Base-by-base conservation (phyloP, 1,140 invertebrate species). In the Vanessa tameamea region DNA sequence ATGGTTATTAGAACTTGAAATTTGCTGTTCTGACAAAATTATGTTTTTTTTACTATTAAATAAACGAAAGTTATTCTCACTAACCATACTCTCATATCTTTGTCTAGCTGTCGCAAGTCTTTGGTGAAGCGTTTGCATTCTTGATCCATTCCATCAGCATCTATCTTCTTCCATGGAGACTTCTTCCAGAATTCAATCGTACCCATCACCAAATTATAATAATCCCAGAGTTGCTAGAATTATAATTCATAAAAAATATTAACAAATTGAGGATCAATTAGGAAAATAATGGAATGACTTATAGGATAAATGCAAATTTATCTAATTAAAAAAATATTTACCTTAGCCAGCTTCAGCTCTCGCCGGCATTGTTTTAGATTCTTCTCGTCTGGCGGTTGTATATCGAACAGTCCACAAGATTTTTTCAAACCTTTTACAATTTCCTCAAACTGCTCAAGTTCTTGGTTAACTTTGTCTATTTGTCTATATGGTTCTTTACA, bases 141-240 rank as follows among this genome's bases (percentile, higher is more conserved):
- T 84, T 97, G 96, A 86, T 99, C 98, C 96, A 99, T 98, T 59
- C 95, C 95, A 84, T 99, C 98, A 0, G 98, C 97, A 83, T 99
- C 97, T 68, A 99, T 97, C 82, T 97, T 96, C 83, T 96, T 96
- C 98, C 98, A 99, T 0, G 95, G 95, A 0, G 98, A 99, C 37
- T 95, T 97, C 87, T 98, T 98, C 98, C 98, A 99, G 87, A 97
- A 96, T 67, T 97, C 95, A 66, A 99, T 95, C 73, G 95, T 97
- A 0, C 95, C 96, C 81, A 94, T 94, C 5, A 99, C 96, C 14
- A 98, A 95, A 74, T 95, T 93, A 15, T 97, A 95, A 85, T 98
- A 98, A 92, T 99, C 98, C 98, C 98, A 99, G 7, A 99, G 91
- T 84, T 95, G 94, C 93, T 96, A 80, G 16, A 87, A 72, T 20